Conservation (phyloP, 2,113 vertebrate genomes). For the Mus pahari region DNA sequence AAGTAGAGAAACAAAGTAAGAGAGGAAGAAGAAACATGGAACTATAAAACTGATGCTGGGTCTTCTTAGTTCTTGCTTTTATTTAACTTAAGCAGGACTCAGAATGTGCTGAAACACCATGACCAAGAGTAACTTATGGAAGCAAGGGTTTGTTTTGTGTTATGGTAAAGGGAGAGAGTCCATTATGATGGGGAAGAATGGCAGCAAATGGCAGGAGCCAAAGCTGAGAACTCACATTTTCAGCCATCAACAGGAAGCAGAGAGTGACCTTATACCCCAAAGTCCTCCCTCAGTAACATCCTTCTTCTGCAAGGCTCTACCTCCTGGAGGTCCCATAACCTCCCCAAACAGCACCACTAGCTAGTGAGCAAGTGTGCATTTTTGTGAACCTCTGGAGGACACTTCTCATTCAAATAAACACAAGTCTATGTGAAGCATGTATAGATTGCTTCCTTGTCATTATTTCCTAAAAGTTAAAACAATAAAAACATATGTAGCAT, state of each 20-base stretch:
- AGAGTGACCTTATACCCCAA: neutral
- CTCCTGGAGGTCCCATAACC: neutral
- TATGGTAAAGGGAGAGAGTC: neutral
- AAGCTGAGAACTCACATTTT: neutral
- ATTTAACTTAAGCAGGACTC: neutral
- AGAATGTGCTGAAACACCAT: neutral
- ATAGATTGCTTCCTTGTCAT: neutral
- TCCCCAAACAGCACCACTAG: neutral
- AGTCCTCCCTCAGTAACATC: neutral
- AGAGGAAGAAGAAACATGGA: neutral
- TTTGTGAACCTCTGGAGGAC: too few relatives aligned
- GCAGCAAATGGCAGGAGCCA: too few relatives aligned
- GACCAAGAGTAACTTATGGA: neutral
- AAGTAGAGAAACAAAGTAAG: neutral
- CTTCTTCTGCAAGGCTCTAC: neutral
- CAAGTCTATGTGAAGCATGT: neutral
- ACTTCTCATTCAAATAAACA: neutral
- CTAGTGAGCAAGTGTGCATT: neutral
- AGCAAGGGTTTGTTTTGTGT: neutral
- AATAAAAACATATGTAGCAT: neutral
- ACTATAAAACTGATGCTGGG: neutral
- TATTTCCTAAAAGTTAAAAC: neutral
- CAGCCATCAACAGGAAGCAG: neutral
- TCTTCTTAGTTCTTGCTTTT: neutral
- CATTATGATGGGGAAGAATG: too few relatives aligned